Percentiles rank a stretch among this genome's conserved stretches.
These are phyloP conservation scores for Planiliza haematocheilus DNA, from an alignment of 2,113 vertebrate species.

Conservation along the genomic window DNA sequence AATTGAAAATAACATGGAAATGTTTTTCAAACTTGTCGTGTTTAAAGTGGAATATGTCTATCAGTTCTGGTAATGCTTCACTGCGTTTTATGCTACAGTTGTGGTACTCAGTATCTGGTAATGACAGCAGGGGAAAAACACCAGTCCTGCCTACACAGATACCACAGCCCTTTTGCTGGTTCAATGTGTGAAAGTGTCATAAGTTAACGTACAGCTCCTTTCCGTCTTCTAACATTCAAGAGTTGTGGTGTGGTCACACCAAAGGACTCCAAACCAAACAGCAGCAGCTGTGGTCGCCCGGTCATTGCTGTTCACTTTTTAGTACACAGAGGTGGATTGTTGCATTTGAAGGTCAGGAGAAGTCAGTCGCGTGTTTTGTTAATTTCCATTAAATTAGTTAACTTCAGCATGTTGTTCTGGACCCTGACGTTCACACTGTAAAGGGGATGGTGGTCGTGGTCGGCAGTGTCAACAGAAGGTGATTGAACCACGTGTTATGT, in stretches of 20 bases:
- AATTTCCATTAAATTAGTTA: too few relatives aligned
- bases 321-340: too few relatives aligned
- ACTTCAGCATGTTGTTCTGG: too few relatives aligned
- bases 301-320: not conserved
- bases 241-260: not conserved
- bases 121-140: not conserved
- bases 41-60: not conserved
- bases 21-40: too few relatives aligned
- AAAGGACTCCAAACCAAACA: not conserved
- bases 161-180: not conserved
- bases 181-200: conserved; percentile 31
- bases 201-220: not conserved
- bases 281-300: not conserved
- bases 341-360: too few relatives aligned
- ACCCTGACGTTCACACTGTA: too few relatives aligned
- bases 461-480: not conserved
- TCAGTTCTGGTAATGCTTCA: not conserved
- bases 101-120: not conserved
- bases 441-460: too few relatives aligned
- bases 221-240: not conserved
- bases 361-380: too few relatives aligned
- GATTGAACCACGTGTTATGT: not conserved
- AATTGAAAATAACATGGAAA: too few relatives aligned
- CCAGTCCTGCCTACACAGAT: not conserved
- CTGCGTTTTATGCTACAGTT: not conserved